Conservation (phyloP, 2,113 vertebrate species). For the Isichthys henryi region DNA sequence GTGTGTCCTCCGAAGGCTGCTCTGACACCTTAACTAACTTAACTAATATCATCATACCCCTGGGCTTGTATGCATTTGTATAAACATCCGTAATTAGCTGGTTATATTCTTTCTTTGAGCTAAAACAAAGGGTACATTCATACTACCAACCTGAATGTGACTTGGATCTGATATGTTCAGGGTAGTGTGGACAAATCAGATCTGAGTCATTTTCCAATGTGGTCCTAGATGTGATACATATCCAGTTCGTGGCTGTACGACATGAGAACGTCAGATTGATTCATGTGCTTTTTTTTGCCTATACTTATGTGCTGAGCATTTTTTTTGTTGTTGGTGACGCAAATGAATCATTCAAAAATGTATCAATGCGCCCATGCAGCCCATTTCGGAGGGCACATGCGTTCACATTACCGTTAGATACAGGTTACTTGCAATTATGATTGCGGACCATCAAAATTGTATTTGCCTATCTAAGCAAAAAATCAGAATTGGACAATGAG, state of each 20-base stretch:
- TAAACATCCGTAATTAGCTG: background rate
- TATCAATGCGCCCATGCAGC: background rate
- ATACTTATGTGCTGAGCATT: background rate
- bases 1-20: conserved; percentile 41
- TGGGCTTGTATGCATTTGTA: background rate
- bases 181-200: background rate
- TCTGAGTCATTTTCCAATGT: background rate
- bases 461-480: background rate
- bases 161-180: background rate
- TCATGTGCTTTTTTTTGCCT: background rate
- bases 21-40: background rate
- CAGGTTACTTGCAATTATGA: background rate
- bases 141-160: background rate
- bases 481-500: background rate
- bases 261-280: background rate
- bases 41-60: background rate
- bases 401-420: background rate
- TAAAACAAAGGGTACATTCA: background rate
- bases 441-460: background rate
- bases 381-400: background rate
- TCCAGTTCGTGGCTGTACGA: background rate
- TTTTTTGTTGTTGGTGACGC: background rate
- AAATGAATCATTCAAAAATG: background rate
- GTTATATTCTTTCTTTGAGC: background rate
- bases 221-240: background rate